Evolutionary conservation across 2,888 invertebrate genomes (phyloP), one percentile per base, ranked within the genome.

Genomic region (Eubasilissa splendida): DNA sequence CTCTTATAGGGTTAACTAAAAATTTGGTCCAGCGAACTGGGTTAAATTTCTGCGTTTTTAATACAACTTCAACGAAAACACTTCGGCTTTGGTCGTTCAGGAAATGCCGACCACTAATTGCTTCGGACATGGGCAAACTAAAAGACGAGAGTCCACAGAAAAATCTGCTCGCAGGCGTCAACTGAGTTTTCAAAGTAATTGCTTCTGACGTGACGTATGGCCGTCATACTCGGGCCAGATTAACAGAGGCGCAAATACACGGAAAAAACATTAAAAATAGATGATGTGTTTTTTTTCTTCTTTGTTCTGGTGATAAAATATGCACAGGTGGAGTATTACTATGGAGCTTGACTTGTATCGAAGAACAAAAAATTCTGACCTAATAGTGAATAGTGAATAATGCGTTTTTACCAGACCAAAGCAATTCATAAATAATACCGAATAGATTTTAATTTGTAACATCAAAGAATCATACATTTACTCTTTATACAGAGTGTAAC

Each of bases 31-130:
- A 42, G 42, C 2, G 3, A 42, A 42, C 42, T 42, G 7, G 7
- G 42, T 42, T 5, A 42, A 42, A 42, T 42, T 42, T 42, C 42
- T 42, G 42, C n/a, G 42, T 4, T 7, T 42, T 42, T 42, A 7
- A 42, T 42, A 42, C 42, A 4, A 5, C 42, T 42, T 42, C 42
- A 42, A 7, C 42, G 42, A 42, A 42, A 42, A 42, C 4, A 42
- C 7, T 42, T 42, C 42, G 7, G 42, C 42, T 42, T 42, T n/a
- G n/a, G 58, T 12, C 42, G n/a, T 66, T 9, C 42, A 66, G 66
- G 66, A 66, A 66, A 66, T 10, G 33, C 66, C 11, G 66, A 42
- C 66, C 33, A n/a, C 66, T 66, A 66, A 66, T 66, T 66, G 50
- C 66, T 1, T 42, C 42, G 10, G 66, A 66, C 66, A 52, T 11